These are phyloP conservation scores for Enteromius viviparus DNA, from an alignment of 2,797 vertebrate species.

Conservation along the genomic window DNA sequence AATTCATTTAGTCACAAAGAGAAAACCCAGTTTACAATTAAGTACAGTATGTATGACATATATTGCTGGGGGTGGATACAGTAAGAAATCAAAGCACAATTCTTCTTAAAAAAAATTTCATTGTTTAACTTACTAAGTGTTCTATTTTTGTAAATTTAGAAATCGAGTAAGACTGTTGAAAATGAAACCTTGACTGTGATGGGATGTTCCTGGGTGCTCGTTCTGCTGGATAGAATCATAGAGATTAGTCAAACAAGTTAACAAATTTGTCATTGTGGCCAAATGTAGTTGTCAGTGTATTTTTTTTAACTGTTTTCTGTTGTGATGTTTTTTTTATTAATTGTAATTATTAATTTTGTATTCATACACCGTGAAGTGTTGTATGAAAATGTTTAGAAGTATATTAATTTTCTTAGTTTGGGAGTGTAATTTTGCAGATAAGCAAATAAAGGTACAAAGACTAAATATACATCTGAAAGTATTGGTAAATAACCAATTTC, in stretches of 20 bases:
- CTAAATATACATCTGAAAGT: background rate
- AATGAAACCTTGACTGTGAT: background rate
- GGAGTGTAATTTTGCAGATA: background rate
- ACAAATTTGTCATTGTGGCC: background rate
- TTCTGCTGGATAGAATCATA: background rate
- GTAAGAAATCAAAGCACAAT: background rate
- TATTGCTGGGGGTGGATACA: background rate
- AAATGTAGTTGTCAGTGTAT: background rate
- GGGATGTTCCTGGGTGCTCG: background rate
- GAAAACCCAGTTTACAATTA: background rate
- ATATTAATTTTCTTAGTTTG: background rate
- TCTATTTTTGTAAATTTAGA: slow-evolving; percentile 38
- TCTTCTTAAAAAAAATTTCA: background rate
- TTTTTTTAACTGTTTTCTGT: background rate
- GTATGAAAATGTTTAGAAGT: slow-evolving; percentile 1
- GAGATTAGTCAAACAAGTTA: background rate
- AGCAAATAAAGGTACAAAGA: background rate
- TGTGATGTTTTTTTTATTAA: background rate
- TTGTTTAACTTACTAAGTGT: slow-evolving; percentile 2
- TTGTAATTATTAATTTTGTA: slow-evolving; percentile 9
- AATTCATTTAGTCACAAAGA: background rate
- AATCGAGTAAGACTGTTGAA: background rate
- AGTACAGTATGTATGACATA: background rate
- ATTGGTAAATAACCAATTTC: background rate
- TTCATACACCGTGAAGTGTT: background rate